Evolutionary conservation across 1,140 invertebrate genomes (phyloP).

Genomic region (Lordiphosa collinella): DNA sequence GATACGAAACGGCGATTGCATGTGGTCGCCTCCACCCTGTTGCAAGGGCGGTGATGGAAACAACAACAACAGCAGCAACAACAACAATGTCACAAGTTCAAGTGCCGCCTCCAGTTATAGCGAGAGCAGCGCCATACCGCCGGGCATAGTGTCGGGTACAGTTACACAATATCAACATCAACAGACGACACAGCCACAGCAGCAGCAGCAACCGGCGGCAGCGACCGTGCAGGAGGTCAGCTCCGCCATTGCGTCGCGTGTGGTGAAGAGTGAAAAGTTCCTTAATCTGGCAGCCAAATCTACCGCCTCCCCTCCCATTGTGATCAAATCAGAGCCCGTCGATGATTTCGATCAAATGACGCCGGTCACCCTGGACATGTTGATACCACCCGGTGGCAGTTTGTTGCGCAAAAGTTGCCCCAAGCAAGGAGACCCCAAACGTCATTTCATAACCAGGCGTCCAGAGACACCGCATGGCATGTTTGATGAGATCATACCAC

Average conservation of each 20-base stretch:
- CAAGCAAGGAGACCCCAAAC: conserved; percentile 17
- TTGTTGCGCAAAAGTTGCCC: conserved; percentile 56
- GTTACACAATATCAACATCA: conserved; percentile 12
- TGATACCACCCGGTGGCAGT: conserved; percentile 68
- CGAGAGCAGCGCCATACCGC: conserved; percentile 42
- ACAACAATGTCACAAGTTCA: background rate
- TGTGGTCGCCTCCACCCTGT: conserved; percentile 43
- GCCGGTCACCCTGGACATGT: conserved; percentile 21
- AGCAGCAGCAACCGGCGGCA: conserved; percentile 3
- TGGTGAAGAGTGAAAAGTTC: no score
- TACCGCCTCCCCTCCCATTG: background rate
- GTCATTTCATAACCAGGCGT: background rate
- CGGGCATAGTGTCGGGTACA: conserved; percentile 30
- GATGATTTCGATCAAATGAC: conserved; percentile 4
- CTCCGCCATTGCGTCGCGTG: no score
- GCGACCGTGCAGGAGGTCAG: background rate
- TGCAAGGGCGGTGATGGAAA: background rate
- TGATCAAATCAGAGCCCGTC: conserved; percentile 30
- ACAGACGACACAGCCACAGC: conserved; percentile 5
- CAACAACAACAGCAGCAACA: conserved; percentile 1
- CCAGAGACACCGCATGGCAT: conserved; percentile 57
- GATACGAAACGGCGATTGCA: conserved; percentile 51
- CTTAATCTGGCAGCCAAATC: background rate
- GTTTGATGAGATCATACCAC: conserved; percentile 35
- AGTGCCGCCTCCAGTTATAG: conserved; percentile 60